phyloP scores from a whole-genome alignment of 2,888 invertebrate species.

The Anoplius nigerrimus region DNA sequence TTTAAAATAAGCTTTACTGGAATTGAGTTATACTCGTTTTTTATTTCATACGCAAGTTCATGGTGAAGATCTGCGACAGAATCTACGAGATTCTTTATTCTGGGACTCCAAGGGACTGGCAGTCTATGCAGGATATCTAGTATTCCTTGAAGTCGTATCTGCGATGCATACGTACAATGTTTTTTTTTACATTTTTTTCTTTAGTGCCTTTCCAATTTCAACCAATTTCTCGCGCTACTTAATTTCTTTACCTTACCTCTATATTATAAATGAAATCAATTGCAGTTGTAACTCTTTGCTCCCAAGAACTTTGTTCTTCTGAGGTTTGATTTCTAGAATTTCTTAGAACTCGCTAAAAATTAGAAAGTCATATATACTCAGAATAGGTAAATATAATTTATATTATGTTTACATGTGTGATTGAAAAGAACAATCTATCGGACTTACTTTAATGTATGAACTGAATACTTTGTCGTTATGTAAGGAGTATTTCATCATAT shows the following conservation, averaged over 20 bases:
- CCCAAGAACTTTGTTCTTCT: slow-evolving; percentile 72
- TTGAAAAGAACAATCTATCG: too few relatives aligned
- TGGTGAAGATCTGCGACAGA: slow-evolving; percentile 65
- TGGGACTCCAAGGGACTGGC: slow-evolving; percentile 73
- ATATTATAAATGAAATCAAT: slow-evolving; percentile 65
- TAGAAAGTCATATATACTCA: slow-evolving; percentile 13
- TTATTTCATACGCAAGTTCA: slow-evolving; percentile 69
- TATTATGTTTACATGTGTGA: too few relatives aligned
- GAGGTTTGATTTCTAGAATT: slow-evolving; percentile 68
- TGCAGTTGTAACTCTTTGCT: slow-evolving; percentile 61
- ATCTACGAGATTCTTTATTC: slow-evolving; percentile 65
- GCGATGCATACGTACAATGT: slow-evolving; percentile 20
- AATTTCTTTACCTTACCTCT: slow-evolving; percentile 57
- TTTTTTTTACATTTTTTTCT: not conserved
- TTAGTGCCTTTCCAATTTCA: too few relatives aligned
- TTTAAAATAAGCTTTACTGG: slow-evolving; percentile 74
- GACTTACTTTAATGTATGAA: slow-evolving; percentile 73
- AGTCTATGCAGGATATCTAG: slow-evolving; percentile 68
- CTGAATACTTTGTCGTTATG: slow-evolving; percentile 73
- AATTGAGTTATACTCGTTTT: slow-evolving; percentile 70
- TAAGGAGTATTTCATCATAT: slow-evolving; percentile 72
- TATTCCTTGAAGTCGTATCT: slow-evolving; percentile 68
- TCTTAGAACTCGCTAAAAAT: slow-evolving; percentile 56
- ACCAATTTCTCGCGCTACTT: too few relatives aligned
- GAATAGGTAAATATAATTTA: not conserved